Conservation (phyloP, 2,888 invertebrate genomes). For the Invenusta paracnida region DNA sequence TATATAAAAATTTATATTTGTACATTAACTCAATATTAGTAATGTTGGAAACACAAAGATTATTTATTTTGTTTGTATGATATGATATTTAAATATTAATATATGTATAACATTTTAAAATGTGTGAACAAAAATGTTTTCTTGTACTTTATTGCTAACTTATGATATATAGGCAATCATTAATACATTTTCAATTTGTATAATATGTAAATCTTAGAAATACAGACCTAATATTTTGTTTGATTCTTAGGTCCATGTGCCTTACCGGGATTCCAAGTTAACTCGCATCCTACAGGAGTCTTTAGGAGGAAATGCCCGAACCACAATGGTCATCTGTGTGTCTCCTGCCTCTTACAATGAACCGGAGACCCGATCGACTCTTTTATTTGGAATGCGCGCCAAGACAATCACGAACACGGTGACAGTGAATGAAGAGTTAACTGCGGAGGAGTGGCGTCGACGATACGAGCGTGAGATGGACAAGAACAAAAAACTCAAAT, state of each 20-base stretch:
- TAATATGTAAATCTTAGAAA: no score
- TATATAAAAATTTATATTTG: no score
- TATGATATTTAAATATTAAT: no score
- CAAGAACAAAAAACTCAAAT: constrained; percentile 78
- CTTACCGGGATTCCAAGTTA: constrained; percentile 95
- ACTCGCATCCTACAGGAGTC: constrained; percentile 98
- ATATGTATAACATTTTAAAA: no score
- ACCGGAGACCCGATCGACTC: constrained; percentile 94
- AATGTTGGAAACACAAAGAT: no score
- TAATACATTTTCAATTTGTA: no score
- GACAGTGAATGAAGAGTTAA: constrained; percentile 95
- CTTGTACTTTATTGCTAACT: no score
- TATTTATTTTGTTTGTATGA: no score
- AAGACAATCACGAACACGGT: constrained; percentile 99
- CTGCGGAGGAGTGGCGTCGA: constrained; percentile 99
- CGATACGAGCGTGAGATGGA: constrained; percentile 96
- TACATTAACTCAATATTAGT: no score
- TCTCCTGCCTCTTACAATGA: constrained; percentile 99
- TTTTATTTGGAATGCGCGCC: constrained; percentile 85
- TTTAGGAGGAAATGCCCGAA: constrained; percentile 94
- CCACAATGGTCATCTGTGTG: constrained; percentile 96
- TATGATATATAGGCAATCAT: no score
- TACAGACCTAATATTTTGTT: no score
- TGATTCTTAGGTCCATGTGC: constrained; percentile 82
- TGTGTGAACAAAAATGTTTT: no score